Evolutionary conservation across 2,113 vertebrate genomes (phyloP).

Genomic region (Columbina picui): DNA sequence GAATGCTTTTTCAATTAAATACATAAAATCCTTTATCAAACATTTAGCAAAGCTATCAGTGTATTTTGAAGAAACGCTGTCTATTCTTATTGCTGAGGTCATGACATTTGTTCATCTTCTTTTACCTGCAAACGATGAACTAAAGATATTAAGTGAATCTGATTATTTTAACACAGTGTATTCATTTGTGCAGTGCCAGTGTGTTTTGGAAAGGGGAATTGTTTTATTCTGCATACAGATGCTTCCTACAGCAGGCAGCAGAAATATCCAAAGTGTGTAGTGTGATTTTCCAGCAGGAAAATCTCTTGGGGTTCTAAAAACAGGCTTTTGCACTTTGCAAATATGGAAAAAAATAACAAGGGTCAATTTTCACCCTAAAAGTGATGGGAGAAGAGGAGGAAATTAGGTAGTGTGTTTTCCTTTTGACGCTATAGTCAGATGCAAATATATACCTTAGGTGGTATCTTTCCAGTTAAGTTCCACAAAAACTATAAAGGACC

Average conservation of each 20-base stretch:
- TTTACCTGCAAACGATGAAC: constrained; percentile 2
- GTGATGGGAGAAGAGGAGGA: not conserved
- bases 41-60: not conserved
- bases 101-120: not conserved
- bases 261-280: not conserved
- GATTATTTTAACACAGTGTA: constrained; percentile 23
- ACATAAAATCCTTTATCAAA: not conserved
- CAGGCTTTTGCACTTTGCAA: not conserved
- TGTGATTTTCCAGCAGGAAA: not conserved
- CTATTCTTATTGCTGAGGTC: not conserved
- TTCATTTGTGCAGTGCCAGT: constrained; percentile 15
- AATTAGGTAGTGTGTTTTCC: not conserved
- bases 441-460: not conserved
- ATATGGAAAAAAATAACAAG: not conserved
- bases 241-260: not conserved
- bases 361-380: not conserved
- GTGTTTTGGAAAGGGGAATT: not conserved
- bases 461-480: not conserved
- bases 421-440: not conserved
- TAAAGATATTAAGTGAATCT: constrained; percentile 35
- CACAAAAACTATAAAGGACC: not conserved
- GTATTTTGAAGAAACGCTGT: not conserved
- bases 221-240: constrained; percentile 29
- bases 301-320: not conserved
- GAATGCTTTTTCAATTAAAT: constrained; percentile 15